These are phyloP conservation scores for Odontocolon sp. DNA, from an alignment of 2,888 invertebrate species.

Conservation along the genomic window DNA sequence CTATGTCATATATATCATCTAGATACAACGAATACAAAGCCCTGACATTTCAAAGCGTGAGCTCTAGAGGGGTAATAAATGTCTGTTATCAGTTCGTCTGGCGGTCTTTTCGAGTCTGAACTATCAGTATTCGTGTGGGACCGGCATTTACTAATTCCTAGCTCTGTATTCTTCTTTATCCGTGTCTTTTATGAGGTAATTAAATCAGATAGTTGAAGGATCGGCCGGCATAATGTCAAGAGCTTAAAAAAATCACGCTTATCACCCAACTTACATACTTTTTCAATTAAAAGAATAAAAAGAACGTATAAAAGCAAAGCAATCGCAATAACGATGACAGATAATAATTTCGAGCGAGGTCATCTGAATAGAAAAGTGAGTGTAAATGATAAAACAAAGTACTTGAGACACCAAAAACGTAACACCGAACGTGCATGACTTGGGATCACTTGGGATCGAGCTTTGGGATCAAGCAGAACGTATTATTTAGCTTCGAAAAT, in stretches of 20 bases:
- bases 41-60: conserved; percentile 18
- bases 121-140: conserved; percentile 51
- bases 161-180: conserved; percentile 40
- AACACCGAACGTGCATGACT: conserved; percentile 4
- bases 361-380: not conserved
- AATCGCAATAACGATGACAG: too few relatives aligned
- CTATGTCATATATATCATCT: conserved; percentile 24
- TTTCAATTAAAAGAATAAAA: not conserved
- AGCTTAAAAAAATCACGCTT: not conserved
- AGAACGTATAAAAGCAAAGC: not conserved
- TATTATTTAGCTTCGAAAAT: conserved; percentile 32
- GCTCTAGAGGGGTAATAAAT: conserved; percentile 43
- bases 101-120: conserved; percentile 30
- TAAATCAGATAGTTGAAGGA: conserved; percentile 50
- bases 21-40: conserved; percentile 19
- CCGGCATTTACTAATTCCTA: conserved; percentile 41
- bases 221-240: conserved; percentile 8
- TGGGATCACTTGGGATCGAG: conserved; percentile 28
- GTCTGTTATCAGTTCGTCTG: conserved; percentile 49
- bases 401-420: too few relatives aligned
- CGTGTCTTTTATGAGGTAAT: conserved; percentile 46
- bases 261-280: not conserved
- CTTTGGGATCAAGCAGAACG: conserved; percentile 27
- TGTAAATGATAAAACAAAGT: too few relatives aligned
- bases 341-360: not conserved